Base-by-base conservation (phyloP, 2,888 invertebrate species). In the Drepana falcataria region DNA sequence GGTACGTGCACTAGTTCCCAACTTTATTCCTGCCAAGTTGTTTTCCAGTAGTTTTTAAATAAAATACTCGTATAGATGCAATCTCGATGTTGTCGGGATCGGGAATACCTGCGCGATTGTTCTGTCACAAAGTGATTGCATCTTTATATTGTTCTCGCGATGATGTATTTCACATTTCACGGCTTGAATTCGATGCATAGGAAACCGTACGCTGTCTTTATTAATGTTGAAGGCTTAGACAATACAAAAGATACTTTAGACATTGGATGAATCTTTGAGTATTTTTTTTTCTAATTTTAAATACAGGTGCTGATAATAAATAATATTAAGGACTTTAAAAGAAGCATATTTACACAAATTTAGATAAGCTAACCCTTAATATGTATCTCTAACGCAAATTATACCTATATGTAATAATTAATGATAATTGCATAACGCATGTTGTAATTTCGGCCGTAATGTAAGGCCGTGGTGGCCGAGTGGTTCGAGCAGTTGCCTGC, bases 41-140 rank as follows among this genome's bases (percentile, higher is more conserved):
- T 73, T 69, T 64, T 59, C 69, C 53, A 53, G 66, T 63, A 66
- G 71, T 77, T 81, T 82, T 81, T 77, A 75, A 75, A 80, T 75
- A 79, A 79, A 81, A 82, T 71, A 70, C 71, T 69, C 73, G 51
- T 76, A 82, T 73, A 72, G 79, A 81, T 80, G 80, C 82, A 79
- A 85, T 81, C 78, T 79, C 73, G 67, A 58, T 66, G 62, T 69
- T 75, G 74, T 77, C 75, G 65, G 61, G 60, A 65, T 66, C 65
- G 66, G 61, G 59, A 71, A 79, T 77, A 77, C 77, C 74, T 74
- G 71, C 53, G 56, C 60, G 54, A 49, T 51, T 21, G 54, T 55
- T 21, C 35, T 33, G 53, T 58, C 57, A 56, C 63, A 64, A 57
- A 47, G 55, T 41, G 53, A 60, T 58, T 54, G 47, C 51, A 61